Evolutionary conservation across 2,113 vertebrate species (phyloP).

Genomic region (Micromys minutus): DNA sequence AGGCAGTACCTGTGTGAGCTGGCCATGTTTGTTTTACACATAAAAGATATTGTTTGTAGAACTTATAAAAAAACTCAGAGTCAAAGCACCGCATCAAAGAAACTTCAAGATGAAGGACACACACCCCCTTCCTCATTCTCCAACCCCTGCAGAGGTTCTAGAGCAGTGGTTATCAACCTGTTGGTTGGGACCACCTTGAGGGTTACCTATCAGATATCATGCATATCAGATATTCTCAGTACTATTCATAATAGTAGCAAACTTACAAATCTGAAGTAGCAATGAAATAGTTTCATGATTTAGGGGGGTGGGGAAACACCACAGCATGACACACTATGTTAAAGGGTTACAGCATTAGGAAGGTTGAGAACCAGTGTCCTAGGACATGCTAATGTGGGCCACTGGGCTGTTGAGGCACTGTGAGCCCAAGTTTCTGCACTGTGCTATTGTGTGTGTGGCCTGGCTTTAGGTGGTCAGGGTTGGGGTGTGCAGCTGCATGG

Average conservation of each 20-base stretch:
- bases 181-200: not conserved
- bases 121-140: not conserved
- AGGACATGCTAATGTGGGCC: rapidly evolving
- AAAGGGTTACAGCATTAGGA: too few relatives aligned
- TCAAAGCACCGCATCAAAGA: not conserved
- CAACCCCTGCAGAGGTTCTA: not conserved
- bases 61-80: not conserved
- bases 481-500: not conserved
- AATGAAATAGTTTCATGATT: not conserved
- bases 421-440: not conserved
- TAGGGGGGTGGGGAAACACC: not conserved
- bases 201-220: not conserved
- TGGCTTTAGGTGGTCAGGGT: not conserved
- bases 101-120: too few relatives aligned
- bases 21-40: not conserved
- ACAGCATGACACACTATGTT: not conserved
- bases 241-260: not conserved
- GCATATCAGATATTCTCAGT: not conserved
- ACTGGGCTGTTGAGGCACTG: rapidly evolving
- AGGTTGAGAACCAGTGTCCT: not conserved
- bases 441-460: rapidly evolving
- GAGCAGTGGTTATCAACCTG: not conserved
- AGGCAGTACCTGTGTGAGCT: not conserved
- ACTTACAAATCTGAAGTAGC: not conserved
- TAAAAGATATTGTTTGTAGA: slow-evolving; percentile 9